Evolutionary conservation across 2,888 invertebrate species (phyloP), one percentile per base, ranked within the genome.

Genomic region (Parapristionchus giblindavisi): DNA sequence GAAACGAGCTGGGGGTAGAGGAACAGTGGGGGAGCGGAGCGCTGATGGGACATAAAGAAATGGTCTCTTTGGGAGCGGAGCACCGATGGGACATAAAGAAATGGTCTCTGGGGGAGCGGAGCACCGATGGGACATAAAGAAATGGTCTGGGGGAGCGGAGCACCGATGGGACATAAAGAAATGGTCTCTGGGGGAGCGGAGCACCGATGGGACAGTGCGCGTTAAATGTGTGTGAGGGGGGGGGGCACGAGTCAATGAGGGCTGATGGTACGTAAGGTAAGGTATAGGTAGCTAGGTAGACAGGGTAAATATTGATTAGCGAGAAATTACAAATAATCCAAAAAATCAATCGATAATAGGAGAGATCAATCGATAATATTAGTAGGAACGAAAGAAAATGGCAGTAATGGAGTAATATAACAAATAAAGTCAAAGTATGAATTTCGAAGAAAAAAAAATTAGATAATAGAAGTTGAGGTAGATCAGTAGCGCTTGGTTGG

Each of bases 201-300:
- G 58, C 34, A n/a, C n/a, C n/a, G n/a, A n/a, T n/a, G n/a, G 60
- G 24, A 36, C 21, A 21, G 43, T 40, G 32, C 40, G 43, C n/a
- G n/a, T n/a, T 40, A 65, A 43, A 65, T 60, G 63, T 40, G 32
- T 21, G 11, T 29, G 24, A n/a, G 63, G 63, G 61, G 27, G 61
- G 38, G 43, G 36, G 8, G 27, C 29, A 1, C n/a, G n/a, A n/a
- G n/a, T n/a, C n/a, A n/a, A n/a, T n/a, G n/a, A n/a, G n/a, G n/a
- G n/a, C n/a, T n/a, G n/a, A n/a, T n/a, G n/a, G n/a, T n/a, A n/a
- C n/a, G n/a, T n/a, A n/a, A n/a, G n/a, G n/a, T n/a, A n/a, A n/a
- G n/a, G n/a, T n/a, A n/a, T n/a, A n/a, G n/a, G n/a, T n/a, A n/a
- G n/a, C n/a, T n/a, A n/a, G n/a, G n/a, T n/a, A n/a, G n/a, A n/a